Conservation (phyloP, 2,888 invertebrate genomes). For the Anticlea derivata region DNA sequence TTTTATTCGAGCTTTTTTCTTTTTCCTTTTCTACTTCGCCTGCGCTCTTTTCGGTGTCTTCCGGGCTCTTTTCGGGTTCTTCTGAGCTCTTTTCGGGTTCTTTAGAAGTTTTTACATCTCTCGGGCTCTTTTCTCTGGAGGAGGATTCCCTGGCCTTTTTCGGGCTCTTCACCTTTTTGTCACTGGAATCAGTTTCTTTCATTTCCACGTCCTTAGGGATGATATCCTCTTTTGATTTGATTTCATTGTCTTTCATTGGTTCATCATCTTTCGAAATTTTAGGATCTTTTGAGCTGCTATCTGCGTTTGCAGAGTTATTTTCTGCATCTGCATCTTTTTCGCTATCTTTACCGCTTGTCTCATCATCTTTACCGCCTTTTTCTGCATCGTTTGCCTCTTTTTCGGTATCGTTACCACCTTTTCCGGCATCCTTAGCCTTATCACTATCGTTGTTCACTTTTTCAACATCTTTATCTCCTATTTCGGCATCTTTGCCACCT, state of each 20-base stretch:
- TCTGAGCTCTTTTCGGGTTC: constrained; percentile 22
- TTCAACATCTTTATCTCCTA: constrained; percentile 16
- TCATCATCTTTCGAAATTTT: constrained; percentile 15
- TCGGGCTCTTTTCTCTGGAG: constrained; percentile 6
- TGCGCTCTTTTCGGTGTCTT: constrained; percentile 11
- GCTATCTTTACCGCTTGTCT: not conserved
- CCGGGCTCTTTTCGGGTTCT: constrained; percentile 21
- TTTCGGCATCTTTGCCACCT: constrained; percentile 20
- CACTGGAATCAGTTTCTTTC: constrained; percentile 1
- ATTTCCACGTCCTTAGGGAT: constrained; percentile 10
- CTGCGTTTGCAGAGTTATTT: constrained; percentile 8
- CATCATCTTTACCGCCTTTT: constrained; percentile 10
- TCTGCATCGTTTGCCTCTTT: constrained; percentile 19
- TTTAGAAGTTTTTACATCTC: constrained; percentile 3
- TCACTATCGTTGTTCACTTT: too few relatives aligned
- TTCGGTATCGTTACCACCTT: constrained; percentile 6
- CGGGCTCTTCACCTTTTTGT: not conserved
- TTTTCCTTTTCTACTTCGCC: not conserved
- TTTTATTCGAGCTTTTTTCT: not conserved
- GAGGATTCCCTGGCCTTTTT: constrained; percentile 14
- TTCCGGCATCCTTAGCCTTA: constrained; percentile 8
- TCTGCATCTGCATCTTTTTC: not conserved
- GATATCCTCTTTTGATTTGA: not conserved
- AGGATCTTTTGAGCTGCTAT: constrained; percentile 2
- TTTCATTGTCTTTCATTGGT: constrained; percentile 8